phyloP scores from a whole-genome alignment of 2,113 vertebrate species.

The Galeopterus variegatus region DNA sequence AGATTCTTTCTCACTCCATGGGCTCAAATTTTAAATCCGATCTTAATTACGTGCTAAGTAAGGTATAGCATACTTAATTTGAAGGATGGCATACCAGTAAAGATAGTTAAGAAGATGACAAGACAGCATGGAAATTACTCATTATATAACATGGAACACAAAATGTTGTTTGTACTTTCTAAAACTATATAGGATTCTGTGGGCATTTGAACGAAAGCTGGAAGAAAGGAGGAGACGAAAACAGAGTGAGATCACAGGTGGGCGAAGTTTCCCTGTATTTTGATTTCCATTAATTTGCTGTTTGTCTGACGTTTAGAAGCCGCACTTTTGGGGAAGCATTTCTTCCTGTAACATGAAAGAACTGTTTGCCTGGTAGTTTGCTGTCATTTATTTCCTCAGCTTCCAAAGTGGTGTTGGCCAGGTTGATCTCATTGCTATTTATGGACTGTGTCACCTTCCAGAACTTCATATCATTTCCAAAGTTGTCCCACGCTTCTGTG shows the following conservation, averaged over 20 bases:
- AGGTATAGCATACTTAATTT: constrained; percentile 46
- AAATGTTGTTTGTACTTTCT: constrained; percentile 35
- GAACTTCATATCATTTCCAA: background rate
- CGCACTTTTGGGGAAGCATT: background rate
- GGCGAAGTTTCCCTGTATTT: background rate
- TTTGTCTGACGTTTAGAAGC: constrained; percentile 7
- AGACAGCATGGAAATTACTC: constrained; percentile 47
- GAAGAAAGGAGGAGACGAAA: background rate
- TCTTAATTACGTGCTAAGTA: constrained; percentile 64
- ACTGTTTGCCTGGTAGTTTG: background rate
- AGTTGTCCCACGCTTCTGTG: background rate
- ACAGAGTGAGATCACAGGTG: background rate
- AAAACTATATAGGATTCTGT: background rate
- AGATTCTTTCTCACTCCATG: background rate
- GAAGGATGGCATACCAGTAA: constrained; percentile 30
- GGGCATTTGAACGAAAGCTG: background rate
- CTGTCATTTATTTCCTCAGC: constrained; percentile 3
- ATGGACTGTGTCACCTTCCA: background rate
- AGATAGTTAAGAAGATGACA: constrained; percentile 39
- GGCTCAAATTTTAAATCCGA: constrained; percentile 68
- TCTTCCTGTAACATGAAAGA: background rate
- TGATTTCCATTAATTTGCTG: constrained; percentile 19
- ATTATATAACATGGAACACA: background rate
- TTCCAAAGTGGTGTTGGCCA: background rate
- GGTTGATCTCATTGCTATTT: background rate